Base-by-base conservation (phyloP, 2,113 vertebrate genomes). In the Oncorhynchus keta region DNA sequence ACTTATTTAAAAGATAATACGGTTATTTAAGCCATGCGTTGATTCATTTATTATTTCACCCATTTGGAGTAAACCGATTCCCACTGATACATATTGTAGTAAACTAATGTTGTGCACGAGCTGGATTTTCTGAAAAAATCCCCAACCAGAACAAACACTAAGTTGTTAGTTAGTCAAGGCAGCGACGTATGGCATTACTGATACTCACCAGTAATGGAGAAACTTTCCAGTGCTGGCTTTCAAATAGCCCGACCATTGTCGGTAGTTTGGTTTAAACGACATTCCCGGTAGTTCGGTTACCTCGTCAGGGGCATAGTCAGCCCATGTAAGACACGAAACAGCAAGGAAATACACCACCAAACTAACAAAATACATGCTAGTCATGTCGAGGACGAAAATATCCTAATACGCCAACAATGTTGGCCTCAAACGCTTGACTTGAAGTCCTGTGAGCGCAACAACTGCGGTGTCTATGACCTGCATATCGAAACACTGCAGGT, bases 161-260 rank as follows among this genome's bases (percentile, higher is more conserved):
- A 14, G 1, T 51, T 73, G 35, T 48, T 51, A 20, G 35, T 35
- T 35, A 35, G 9, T 7, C 18, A 45, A 69, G 30, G 2, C 1
- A 2, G 20, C 9, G 35, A 39, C 8, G 18, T 39, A 7, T 35
- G 11, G 4, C 32, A 68, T 35, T 5, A 48, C 91, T 91, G 74
- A 94, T 14, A 48, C 91, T 91, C 76, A 94, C 94, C 94, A 94
- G 48, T 94, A 94, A 70, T 94, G 94, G 0, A 94, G 83, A 48
- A 91, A 93, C 76, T 77, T 91, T 0, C 92, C 93, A 1, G 87
- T 83, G 2, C 90, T 82, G 1, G 90, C 92, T 73, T 89, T 78
- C 1, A 94, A 84, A 83, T 93, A 91, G 5, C 94, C 94, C 0
- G 94, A 94, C 93, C 93, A 94, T 74, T 94, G 94, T 1, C 68